Conservation (phyloP, 2,113 vertebrate species). For the Chinchilla lanigera region DNA sequence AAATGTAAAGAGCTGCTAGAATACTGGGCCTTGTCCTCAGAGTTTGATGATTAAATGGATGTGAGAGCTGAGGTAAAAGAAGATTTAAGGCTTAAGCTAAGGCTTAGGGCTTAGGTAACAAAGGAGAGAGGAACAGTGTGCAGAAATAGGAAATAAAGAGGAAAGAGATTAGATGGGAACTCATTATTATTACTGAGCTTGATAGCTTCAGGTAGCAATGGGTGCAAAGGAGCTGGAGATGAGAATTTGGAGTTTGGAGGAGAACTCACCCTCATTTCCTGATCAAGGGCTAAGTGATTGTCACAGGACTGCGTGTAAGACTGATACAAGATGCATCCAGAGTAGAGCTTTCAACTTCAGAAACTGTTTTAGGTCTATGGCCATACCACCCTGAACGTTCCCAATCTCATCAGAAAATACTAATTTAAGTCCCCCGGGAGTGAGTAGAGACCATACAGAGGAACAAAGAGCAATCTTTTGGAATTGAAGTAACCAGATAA, state of each 20-base stretch:
- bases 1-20: neutral
- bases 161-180: neutral
- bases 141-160: neutral
- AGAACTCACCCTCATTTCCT: neutral
- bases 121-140: neutral
- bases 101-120: neutral
- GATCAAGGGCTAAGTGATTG: neutral
- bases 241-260: neutral
- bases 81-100: neutral
- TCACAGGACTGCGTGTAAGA: neutral
- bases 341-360: neutral
- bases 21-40: neutral
- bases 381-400: too few relatives aligned
- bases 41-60: neutral
- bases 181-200: neutral
- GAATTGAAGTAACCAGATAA: neutral
- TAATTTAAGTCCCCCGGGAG: neutral
- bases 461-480: neutral
- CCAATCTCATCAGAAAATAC: neutral
- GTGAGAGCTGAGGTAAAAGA: neutral
- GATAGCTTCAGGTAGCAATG: neutral
- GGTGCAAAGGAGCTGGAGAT: neutral
- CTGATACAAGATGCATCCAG: too few relatives aligned
- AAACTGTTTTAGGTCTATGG: neutral
- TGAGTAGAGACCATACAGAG: neutral